Evolutionary conservation across 2,113 vertebrate genomes (phyloP).

Genomic region (Laticauda laticaudata): DNA sequence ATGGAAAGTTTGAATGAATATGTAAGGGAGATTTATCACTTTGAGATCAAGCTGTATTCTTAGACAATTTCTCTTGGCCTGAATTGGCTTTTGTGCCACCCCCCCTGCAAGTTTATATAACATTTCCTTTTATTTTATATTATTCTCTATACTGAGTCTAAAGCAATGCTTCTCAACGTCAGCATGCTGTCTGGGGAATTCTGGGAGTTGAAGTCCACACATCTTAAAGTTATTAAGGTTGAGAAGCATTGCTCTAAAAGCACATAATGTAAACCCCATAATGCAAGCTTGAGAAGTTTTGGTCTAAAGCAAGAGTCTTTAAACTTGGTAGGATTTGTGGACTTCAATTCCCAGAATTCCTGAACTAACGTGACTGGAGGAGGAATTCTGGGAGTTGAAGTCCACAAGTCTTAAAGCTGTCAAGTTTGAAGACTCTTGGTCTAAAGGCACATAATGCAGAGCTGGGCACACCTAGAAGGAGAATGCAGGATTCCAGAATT

Average conservation of each 20-base stretch:
- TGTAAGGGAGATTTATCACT: conserved; percentile 2
- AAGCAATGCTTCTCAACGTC: not conserved
- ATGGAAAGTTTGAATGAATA: not conserved
- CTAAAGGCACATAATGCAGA: not conserved
- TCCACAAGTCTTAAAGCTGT: too few relatives aligned
- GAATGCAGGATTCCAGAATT: not conserved
- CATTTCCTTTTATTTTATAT: not conserved
- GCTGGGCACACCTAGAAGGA: not conserved
- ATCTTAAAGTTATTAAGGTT: not conserved
- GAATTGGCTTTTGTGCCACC: not conserved
- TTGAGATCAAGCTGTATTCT: not conserved
- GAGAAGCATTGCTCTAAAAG: too few relatives aligned
- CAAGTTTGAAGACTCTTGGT: too few relatives aligned
- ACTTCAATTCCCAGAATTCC: too few relatives aligned
- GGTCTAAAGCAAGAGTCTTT: too few relatives aligned
- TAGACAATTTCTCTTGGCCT: conserved; percentile 14
- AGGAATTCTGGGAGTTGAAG: too few relatives aligned
- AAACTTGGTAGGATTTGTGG: too few relatives aligned
- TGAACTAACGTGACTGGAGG: too few relatives aligned
- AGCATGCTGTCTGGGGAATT: not conserved
- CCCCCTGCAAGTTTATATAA: not conserved
- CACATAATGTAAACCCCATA: not conserved
- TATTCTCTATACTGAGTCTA: not conserved
- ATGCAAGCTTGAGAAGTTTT: too few relatives aligned
- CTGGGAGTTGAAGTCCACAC: not conserved